phyloP scores from a whole-genome alignment of 1,140 invertebrate species.

The Zaprionus kolodkinae region DNA sequence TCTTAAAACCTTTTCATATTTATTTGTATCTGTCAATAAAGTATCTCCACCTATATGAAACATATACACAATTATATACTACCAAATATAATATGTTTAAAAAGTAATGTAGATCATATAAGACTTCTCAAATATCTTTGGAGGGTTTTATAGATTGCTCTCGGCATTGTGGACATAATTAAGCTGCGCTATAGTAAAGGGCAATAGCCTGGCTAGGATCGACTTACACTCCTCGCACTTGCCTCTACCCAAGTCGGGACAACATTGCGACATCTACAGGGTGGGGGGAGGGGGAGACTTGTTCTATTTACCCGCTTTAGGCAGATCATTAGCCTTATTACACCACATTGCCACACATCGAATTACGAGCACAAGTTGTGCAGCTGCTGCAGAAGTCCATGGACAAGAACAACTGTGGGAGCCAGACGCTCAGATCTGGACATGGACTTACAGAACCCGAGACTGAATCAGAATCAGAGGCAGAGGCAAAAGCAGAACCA shows the following conservation, averaged over 20 bases:
- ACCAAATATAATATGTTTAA: too few species aligned
- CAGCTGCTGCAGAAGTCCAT: slow-evolving; percentile 41
- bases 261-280: not conserved
- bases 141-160: too few species aligned
- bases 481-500: slow-evolving; percentile 20
- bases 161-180: too few species aligned
- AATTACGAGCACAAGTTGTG: slow-evolving; percentile 58
- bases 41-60: too few species aligned
- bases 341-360: slow-evolving; percentile 64
- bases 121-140: too few species aligned
- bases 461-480: not conserved
- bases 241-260: not conserved
- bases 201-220: not conserved
- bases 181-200: too few species aligned
- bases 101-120: too few species aligned
- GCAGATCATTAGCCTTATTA: slow-evolving; percentile 69
- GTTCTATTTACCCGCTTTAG: slow-evolving; percentile 41
- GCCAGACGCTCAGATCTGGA: slow-evolving; percentile 33
- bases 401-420: slow-evolving; percentile 58
- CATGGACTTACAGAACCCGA: slow-evolving; percentile 21
- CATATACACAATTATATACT: too few species aligned
- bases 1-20: too few species aligned
- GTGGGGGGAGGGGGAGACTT: too few species aligned
- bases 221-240: not conserved
- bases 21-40: too few species aligned